Evolutionary conservation across 1,140 invertebrate species (phyloP).

Genomic region (Pentalonia nigronervosa): DNA sequence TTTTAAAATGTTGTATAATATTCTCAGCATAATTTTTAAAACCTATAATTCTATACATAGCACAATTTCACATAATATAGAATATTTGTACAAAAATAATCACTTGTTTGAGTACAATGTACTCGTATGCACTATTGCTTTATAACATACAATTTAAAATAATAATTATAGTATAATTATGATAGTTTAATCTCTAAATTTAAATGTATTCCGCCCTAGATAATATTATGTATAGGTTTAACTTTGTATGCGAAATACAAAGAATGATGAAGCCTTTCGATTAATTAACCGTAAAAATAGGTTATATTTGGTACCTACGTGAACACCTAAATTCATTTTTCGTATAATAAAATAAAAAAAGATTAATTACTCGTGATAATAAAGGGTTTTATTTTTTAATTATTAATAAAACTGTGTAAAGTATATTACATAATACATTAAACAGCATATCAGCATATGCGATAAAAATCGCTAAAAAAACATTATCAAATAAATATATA

Average conservation of each 20-base stretch:
- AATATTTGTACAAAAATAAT: neutral
- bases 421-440: neutral
- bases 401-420: neutral
- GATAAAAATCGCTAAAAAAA: neutral
- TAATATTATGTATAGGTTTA: neutral
- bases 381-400: neutral
- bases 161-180: neutral
- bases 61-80: neutral
- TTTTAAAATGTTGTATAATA: no score
- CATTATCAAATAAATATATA: neutral
- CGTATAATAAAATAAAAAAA: neutral
- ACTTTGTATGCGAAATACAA: neutral
- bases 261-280: neutral
- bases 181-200: neutral
- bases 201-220: neutral
- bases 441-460: no score
- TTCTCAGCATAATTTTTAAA: neutral
- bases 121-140: no score
- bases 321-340: neutral
- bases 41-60: neutral
- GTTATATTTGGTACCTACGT: neutral
- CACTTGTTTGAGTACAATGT: neutral
- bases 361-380: neutral
- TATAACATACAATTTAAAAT: neutral
- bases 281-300: neutral